Base-by-base conservation (phyloP, 1,140 invertebrate genomes). In the Helicoverpa zea region DNA sequence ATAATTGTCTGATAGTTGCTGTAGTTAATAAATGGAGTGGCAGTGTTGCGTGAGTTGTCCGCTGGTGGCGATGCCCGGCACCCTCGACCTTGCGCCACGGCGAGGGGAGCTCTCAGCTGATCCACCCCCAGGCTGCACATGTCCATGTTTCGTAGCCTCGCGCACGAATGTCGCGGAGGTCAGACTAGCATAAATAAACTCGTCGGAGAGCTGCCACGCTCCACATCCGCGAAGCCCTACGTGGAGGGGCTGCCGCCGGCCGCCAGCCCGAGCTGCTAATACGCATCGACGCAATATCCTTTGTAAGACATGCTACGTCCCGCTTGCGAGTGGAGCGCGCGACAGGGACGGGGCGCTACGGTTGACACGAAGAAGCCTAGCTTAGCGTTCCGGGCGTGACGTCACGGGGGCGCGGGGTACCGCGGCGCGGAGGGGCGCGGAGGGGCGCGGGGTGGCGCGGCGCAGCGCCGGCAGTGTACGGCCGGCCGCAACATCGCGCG, bases 381-480 rank as follows among this genome's bases (percentile, higher is more conserved):
- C 79, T 81, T 85, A 80, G 84, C 86, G 86, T 87, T 84, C 84
- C 84, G 81, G 79, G 81, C 79, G 83, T 87, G 86, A 87, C 86
- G 86, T 87, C 86, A 87, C 84, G 81, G 84, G 66, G 82, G 79
- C 66, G 81, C 66, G 83, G 72, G 43, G 49, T 43, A 68, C 43
- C 68, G 72, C 49, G 68, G 82, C 56, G 64, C 54, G 76, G 70
- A 76, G 85, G 77, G 81, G 79, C 83, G 84, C 80, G 80, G 80
- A 79, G 72, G 16, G 63, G 79, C 54, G 64, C 51, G 74, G 74
- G 81, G 88, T 86, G 87, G 87, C 86, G 87, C 86, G 83, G 79
- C 64, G 76, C 81, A 81, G 79, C 80, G 89, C 83, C 84, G 79
- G 78, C 87, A 92, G 93, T 94, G 86, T 87, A 84, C 91, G 91